Conservation (phyloP, 2,113 vertebrate species). For the Entosphenus tridentatus region DNA sequence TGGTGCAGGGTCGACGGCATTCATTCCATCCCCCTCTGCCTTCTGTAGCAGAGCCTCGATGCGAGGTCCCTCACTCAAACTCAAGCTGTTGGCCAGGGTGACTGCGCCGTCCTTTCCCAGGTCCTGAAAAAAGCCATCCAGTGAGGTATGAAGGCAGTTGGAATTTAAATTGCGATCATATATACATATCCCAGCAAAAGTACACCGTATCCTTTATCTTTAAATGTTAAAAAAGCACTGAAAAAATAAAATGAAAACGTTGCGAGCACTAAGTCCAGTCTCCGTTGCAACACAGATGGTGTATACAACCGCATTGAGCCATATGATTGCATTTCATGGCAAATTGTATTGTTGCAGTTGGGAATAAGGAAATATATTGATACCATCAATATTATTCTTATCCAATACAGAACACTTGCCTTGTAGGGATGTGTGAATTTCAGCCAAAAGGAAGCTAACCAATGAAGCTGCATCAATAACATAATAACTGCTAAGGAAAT, state of each 20-base stretch:
- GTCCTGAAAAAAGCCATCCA: slow-evolving; percentile 14
- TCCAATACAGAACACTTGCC: too few relatives aligned
- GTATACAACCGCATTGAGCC: too few relatives aligned
- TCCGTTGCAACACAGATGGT: too few relatives aligned
- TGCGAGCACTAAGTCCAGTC: not conserved
- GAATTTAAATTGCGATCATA: not conserved
- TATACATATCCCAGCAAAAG: not conserved
- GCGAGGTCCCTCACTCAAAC: slow-evolving; percentile 26
- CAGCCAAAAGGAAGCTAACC: too few relatives aligned
- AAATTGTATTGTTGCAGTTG: too few relatives aligned
- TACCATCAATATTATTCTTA: too few relatives aligned
- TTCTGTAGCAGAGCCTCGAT: slow-evolving; percentile 21
- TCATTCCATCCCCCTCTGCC: slow-evolving; percentile 13
- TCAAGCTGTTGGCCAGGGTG: slow-evolving; percentile 32
- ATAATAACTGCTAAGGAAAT: too few relatives aligned
- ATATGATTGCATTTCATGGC: too few relatives aligned
- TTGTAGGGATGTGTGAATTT: too few relatives aligned
- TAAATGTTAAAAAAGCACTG: not conserved
- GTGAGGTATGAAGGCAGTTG: not conserved
- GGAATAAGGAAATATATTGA: too few relatives aligned
- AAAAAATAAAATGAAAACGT: not conserved
- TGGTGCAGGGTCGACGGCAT: slow-evolving; percentile 14
- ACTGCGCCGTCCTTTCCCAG: slow-evolving; percentile 22
- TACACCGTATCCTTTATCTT: not conserved
- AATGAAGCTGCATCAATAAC: not conserved